These are phyloP conservation scores for Lasioglossum marginatum DNA, from an alignment of 2,888 invertebrate genomes.

Conservation along the genomic window DNA sequence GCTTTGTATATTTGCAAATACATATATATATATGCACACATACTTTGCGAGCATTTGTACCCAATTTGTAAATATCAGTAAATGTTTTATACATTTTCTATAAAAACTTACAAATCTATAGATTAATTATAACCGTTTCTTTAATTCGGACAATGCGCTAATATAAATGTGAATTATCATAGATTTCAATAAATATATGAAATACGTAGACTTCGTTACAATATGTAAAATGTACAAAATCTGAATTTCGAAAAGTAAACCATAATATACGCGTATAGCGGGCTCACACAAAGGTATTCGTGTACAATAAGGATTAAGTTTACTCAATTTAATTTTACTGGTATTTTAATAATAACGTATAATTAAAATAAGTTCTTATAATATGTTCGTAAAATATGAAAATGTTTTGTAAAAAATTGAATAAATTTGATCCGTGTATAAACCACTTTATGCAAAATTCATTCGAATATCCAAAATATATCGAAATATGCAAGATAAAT, in stretches of 20 bases:
- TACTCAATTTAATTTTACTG: background rate
- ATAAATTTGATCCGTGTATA: background rate
- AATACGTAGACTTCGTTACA: background rate
- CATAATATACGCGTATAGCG: background rate
- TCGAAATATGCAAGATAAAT: background rate
- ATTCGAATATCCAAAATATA: background rate
- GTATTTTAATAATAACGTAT: background rate
- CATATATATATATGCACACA: background rate
- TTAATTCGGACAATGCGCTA: background rate
- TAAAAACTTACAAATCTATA: conserved; percentile 12
- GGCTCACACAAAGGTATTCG: background rate
- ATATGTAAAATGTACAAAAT: conserved; percentile 6
- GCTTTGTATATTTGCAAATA: conserved; percentile 4
- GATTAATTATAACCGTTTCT: background rate
- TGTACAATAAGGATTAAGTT: background rate
- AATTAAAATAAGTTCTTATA: background rate
- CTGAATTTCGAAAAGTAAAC: background rate
- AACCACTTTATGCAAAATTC: background rate
- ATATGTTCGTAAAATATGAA: too few relatives aligned
- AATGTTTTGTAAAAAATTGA: background rate
- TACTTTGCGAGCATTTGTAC: conserved; percentile 1
- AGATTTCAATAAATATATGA: background rate
- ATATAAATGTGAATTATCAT: background rate
- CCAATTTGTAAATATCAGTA: background rate
- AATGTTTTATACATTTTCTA: conserved; percentile 9